A percentile compares a stretch with the other conserved stretches of the same genome.
Conservation (phyloP, 2,888 invertebrate species). For the Beris chalybata region DNA sequence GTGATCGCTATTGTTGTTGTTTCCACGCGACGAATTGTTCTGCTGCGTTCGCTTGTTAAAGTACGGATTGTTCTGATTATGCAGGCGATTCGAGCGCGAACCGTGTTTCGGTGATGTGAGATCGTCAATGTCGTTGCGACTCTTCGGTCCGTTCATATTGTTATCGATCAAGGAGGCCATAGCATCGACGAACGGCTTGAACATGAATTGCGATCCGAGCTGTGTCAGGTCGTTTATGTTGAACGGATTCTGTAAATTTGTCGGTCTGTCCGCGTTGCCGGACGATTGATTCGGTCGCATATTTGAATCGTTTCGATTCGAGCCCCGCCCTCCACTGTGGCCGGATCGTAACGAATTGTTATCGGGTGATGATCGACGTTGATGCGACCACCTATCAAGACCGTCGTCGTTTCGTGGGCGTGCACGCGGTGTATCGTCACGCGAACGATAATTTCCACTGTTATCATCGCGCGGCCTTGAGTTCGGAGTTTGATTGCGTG, state of each 20-base stretch:
- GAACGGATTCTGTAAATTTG: not conserved
- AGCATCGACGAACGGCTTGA: no score
- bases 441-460: not conserved
- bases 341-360: not conserved
- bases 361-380: not conserved
- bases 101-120: no score
- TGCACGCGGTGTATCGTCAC: not conserved
- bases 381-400: no score
- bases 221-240: slow-evolving; percentile 7
- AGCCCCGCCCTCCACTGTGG: not conserved
- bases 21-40: not conserved
- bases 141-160: no score
- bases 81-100: no score
- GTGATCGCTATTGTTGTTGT: not conserved
- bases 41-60: not conserved
- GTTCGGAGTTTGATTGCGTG: slow-evolving; percentile 57
- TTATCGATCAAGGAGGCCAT: no score
- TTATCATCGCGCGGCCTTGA: slow-evolving; percentile 12
- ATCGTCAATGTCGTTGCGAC: no score
- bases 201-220: slow-evolving; percentile 7
- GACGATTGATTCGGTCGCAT: slow-evolving; percentile 6
- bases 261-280: not conserved
- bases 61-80: no score
- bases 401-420: not conserved
- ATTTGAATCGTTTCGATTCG: slow-evolving; percentile 5